Evolutionary conservation across 2,888 invertebrate genomes (phyloP), one percentile per base, ranked within the genome.

Genomic region (Lepidochrysops patricia): DNA sequence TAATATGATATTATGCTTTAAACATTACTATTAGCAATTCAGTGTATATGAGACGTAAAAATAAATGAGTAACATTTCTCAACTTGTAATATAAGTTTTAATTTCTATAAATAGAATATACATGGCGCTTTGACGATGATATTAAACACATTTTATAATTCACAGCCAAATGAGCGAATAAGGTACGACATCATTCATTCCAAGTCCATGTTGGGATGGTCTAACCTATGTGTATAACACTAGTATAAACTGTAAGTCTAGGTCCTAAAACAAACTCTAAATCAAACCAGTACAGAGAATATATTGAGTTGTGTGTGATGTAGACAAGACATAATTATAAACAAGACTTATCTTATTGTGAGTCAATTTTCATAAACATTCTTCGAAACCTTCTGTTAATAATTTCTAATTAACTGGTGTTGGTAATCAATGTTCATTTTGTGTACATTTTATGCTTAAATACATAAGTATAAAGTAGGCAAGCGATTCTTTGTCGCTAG

Each of bases 91-190:
- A 37, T 5, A 37, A 50, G 50, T 29, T 52, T 29, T n/a, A 23
- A n/a, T 4, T 34, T 4, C n/a, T n/a, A n/a, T 3, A 34, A 7
- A 19, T 43, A 43, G 4, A 29, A 54, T 5, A 54, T 54, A 32
- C 32, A 54, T 54, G 29, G 27, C 54, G 32, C 29, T 52, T n/a
- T 29, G 2, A 52, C 15, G 0, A 15, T 19, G 19, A 29, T 54
- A 54, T 54, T 54, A 54, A 54, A 54, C 15, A 29, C 9, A 23
- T 54, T 54, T 54, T 54, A 29, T 54, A 54, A 54, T 54, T 19
- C 29, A 54, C 54, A 54, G 54, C 54, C n/a, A 27, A 13, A 27
- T 52, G 27, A 27, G 27, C 27, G 27, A 52, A 13, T 27, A 52
- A 52, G 52, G 52, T 52, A 52, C 27, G 52, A 52, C 26, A 52